Base-by-base conservation (phyloP, 2,113 vertebrate species). In the Strix aluco region DNA sequence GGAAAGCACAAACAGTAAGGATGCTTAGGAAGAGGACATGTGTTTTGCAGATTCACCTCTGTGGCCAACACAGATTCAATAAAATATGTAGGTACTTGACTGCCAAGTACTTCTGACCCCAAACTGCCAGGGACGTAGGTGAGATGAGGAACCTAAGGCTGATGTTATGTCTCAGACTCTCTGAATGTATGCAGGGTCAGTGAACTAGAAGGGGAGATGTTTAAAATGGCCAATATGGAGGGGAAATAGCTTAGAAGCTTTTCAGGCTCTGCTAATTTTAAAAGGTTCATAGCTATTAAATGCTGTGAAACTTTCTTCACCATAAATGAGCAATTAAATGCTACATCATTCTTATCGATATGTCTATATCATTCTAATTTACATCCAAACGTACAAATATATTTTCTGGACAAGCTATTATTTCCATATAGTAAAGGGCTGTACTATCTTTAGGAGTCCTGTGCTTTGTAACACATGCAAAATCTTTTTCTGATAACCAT, bases 21-120 rank as follows among this genome's bases (percentile, higher is more conserved):
- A 20, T 72, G 6, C 29, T 61, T 47, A 47, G 20, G 15, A 83
- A n/a, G 32, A 77, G 17, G 10, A 42, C 10, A 4, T 0, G 0
- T 55, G 7, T 62, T 94, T 75, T 93, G 9, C 12, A 67, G 17
- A 42, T 71, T 81, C 3, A 18, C 4, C 32, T 91, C 32, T 52
- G 32, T 72, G 67, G 10, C n/a, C 58, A 29, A 1, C 21, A 49
- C 5, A 40, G n/a, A 19, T 59, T 38, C 1, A 1, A 9, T 82
- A 80, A 75, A 92, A 65, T 55, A 11, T 20, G 4, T 40, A 25
- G 16, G 1, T 67, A 20, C 46, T 26, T 79, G 32, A 22, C 9
- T 69, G 8, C 52, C 38, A 58, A n/a, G 27, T 49, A 34, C 14
- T 91, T 73, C 13, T 70, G n/a, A 55, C 34, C 25, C 22, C 44